Percentiles rank a stretch among this genome's conserved stretches.
phyloP scores from a whole-genome alignment of 2,888 invertebrate genomes.

The Keiferia lycopersicella region DNA sequence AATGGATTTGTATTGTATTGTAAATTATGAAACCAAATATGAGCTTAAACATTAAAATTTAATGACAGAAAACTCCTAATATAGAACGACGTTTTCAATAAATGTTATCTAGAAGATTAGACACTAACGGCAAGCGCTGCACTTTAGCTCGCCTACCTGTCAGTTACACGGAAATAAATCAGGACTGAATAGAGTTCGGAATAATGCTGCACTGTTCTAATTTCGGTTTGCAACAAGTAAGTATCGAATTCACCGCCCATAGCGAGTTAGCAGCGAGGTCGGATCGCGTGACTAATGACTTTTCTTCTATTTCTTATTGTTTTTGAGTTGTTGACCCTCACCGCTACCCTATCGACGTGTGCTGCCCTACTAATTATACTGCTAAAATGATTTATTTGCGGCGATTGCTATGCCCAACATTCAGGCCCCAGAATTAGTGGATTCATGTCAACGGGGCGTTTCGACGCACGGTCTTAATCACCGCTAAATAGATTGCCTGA shows the following conservation, averaged over 20 bases:
- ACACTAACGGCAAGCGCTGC: not conserved
- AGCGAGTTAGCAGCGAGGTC: constrained; percentile 44
- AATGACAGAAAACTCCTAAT: no score
- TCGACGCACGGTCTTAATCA: constrained; percentile 39
- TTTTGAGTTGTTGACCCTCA: constrained; percentile 73
- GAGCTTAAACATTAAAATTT: no score
- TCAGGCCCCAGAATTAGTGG: constrained; percentile 53
- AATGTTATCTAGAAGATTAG: not conserved
- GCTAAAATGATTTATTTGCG: constrained; percentile 66
- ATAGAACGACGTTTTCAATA: no score
- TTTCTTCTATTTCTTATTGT: constrained; percentile 76
- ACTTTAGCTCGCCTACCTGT: not conserved
- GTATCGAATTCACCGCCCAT: constrained; percentile 36
- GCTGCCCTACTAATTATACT: constrained; percentile 60
- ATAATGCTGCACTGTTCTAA: not conserved
- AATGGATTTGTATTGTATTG: no score
- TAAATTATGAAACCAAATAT: no score
- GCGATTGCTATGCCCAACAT: constrained; percentile 51
- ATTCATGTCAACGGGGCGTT: constrained; percentile 60
- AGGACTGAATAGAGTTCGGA: not conserved
- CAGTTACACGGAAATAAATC: not conserved
- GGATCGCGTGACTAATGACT: constrained; percentile 74
- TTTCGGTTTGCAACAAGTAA: not conserved
- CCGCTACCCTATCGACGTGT: constrained; percentile 56
- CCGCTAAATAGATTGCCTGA: constrained; percentile 34